These are phyloP conservation scores for Caenorhabditis inopinata DNA, from an alignment of 1,140 invertebrate genomes.

Conservation along the genomic window DNA sequence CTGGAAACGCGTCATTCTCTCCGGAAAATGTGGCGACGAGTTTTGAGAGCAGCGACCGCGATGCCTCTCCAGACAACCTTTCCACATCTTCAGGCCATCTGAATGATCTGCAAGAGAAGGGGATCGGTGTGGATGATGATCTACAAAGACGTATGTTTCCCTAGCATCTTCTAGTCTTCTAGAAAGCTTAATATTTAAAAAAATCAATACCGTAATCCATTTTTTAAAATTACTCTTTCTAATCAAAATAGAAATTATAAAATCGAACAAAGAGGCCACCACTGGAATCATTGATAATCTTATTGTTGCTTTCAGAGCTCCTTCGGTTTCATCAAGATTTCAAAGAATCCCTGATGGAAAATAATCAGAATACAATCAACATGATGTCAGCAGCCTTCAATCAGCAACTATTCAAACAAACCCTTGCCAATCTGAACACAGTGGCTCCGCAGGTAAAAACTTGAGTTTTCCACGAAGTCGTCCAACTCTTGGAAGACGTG, in stretches of 20 bases:
- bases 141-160: not conserved
- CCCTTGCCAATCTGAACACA: not conserved
- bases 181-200: too few species aligned
- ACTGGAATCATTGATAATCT: too few species aligned
- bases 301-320: conserved; percentile 9
- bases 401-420: conserved; percentile 6
- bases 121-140: not conserved
- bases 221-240: too few species aligned
- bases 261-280: too few species aligned
- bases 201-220: too few species aligned
- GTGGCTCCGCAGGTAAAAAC: not conserved
- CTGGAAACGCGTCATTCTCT: not conserved
- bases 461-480: too few species aligned
- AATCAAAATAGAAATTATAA: too few species aligned
- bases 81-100: not conserved
- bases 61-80: conserved; percentile 7
- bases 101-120: conserved; percentile 15
- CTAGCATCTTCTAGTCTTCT: not conserved
- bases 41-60: conserved; percentile 4
- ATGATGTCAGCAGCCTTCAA: conserved; percentile 11
- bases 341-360: not conserved
- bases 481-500: too few species aligned
- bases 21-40: conserved; percentile 22
- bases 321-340: conserved; percentile 10
- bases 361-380: conserved; percentile 14